Base-by-base conservation (phyloP, 1,140 invertebrate species). In the Lordiphosa collinella region DNA sequence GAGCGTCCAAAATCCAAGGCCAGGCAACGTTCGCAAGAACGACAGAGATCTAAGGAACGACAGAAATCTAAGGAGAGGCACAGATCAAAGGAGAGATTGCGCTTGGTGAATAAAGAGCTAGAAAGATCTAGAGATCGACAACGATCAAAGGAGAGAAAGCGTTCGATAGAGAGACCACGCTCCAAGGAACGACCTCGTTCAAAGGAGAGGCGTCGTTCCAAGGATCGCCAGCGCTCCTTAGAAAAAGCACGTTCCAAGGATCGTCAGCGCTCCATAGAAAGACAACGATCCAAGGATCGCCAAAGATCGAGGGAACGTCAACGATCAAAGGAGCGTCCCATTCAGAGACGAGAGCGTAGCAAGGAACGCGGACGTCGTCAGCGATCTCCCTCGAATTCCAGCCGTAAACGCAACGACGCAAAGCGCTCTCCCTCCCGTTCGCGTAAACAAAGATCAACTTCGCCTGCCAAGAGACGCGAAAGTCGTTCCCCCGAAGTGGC, bases 301-400 rank as follows among this genome's bases (percentile, higher is more conserved):
- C 44, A 47, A 6, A n/a, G 40, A 0, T 75, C 71, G 0, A 75
- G 67, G 22, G 67, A 66, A 3, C 25, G 51, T 13, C 34, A n/a
- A 6, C 41, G 48, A 1, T 53, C 47, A 49, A 74, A 48, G 7
- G 71, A 75, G 6, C 22, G 37, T 8, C 25, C 25, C 4, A n/a
- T 9, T 4, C 18, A 31, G 0, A 36, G 31, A 0, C 48, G 51
- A 5, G 62, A 66, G 8, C 47, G 37, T 10, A 41, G 38, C 38
- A 72, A 78, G 25, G 73, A 72, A 6, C 62, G 57, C 4, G 54
- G 44, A 29, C 48, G 25, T 12, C 40, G 64, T 10, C 52, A 53
- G 34, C 41, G 65, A 16, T 70, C 66, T n/a, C 44, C 47, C 1
- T 56, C 36, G 2, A 67, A 37, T 8, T 54, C 54, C 5, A 57